Base-by-base conservation (phyloP, 2,113 vertebrate genomes). In the Fulica atra region DNA sequence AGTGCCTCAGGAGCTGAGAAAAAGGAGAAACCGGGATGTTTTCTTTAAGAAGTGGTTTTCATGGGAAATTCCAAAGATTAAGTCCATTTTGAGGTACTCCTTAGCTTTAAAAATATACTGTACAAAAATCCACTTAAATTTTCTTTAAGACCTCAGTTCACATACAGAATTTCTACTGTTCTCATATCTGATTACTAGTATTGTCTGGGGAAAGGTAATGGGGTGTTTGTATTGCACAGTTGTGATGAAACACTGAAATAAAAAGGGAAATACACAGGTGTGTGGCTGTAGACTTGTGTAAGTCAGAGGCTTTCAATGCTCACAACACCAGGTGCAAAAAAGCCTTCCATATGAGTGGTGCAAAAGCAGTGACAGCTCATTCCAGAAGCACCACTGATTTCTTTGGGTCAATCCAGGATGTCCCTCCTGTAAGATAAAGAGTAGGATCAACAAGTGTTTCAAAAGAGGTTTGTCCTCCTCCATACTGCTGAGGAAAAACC, bases 11-110 rank as follows among this genome's bases (percentile, higher is more conserved):
- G 35, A 85, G 79, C 20, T 38, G 44, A 82, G 23, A 76, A 89
- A 91, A 91, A 87, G 48, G 16, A 81, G 57, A 60, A 94, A 79
- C 3, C 11, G 9, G 8, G 10, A 23, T 44, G 29, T 57, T 85
- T 95, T 68, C 35, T 91, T 85, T 85, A 23, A 79, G 60, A 92
- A 84, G 68, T 84, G 64, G 42, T 86, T 92, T 86, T 86, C 38
- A 23, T 48, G 15, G 70, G 69, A 86, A 73, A 61, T 78, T 84
- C 64, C 77, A 91, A 93, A 87, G 81, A 77, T 35, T 13, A 78
- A 74, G 23, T 87, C 36, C 17, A 60, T 59, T 81, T 91, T 80
- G 84, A 36, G 51, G 33, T 84, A 84, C 20, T 64, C 54, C 76
- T 6, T 63, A 73, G 48, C 65, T 86, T 93, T 81, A 66, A 78